Evolutionary conservation across 1,140 invertebrate species (phyloP).

Genomic region (Drosophila leontia): DNA sequence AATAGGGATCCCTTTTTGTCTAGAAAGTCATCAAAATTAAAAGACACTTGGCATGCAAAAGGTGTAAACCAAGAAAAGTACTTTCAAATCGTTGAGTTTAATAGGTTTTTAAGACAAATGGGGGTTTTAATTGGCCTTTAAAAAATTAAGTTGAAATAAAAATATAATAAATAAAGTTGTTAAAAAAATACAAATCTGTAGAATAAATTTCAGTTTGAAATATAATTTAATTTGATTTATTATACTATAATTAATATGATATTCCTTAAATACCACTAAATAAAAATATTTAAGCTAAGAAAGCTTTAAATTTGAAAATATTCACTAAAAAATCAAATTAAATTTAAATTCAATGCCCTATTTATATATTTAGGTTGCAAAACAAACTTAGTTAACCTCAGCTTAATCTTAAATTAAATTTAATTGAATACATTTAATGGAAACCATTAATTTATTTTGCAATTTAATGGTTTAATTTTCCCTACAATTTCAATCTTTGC

Average conservation of each 20-base stretch:
- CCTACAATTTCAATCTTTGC: not conserved
- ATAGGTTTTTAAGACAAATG: not conserved
- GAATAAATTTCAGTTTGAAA: not conserved
- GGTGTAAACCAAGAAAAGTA: not conserved
- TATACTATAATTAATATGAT: not conserved
- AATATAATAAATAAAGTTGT: too few relatives aligned
- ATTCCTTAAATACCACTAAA: too few relatives aligned
- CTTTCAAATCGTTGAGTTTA: not conserved
- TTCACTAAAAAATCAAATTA: not conserved
- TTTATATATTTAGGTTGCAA: not conserved
- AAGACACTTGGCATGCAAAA: constrained; percentile 2
- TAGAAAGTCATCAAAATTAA: not conserved
- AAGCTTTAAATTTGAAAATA: not conserved
- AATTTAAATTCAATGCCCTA: too few relatives aligned
- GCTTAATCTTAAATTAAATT: not conserved
- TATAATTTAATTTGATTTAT: not conserved
- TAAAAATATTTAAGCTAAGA: not conserved
- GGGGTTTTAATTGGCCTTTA: too few relatives aligned
- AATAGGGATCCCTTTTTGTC: constrained; percentile 2
- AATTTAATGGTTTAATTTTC: not conserved
- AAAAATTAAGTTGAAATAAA: not conserved
- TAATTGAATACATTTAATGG: not conserved
- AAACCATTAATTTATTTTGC: not conserved
- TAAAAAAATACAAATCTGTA: not conserved
- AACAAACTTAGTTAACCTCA: not conserved